Evolutionary conservation across 2,797 vertebrate species (phyloP), one percentile per base, ranked within the genome.

Genomic region (Saxicola maurus): DNA sequence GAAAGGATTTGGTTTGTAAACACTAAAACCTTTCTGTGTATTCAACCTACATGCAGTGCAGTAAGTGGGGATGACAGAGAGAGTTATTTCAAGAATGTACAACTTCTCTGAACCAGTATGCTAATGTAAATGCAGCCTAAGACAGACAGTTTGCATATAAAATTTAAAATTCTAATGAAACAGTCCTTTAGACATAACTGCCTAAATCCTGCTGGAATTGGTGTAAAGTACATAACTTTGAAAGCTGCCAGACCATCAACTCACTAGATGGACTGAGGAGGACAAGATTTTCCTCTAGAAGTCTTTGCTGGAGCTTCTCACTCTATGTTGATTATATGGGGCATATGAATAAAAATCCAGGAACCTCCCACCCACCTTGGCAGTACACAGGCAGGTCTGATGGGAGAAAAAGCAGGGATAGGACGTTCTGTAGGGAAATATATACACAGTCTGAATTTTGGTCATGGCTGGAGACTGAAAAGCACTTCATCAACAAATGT

Each of bases 121-220:
- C 30, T 64, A 86, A 91, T 84, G 51, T 78, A 91, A 91, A 84
- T 51, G 65, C 65, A 92, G 53, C 46, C 65, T 82, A 64, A 89
- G 65, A 88, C 42, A 91, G 80, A 33, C 40, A 76, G 68, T 89
- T 89, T 16, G 27, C 53, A 85, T 73, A 45, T 52, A 84, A 91
- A 86, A 95, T 92, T 86, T 89, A n/a, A 84, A 92, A 82, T 85
- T 87, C 30, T 79, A 87, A 77, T 13, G 16, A 56, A 91, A 82
- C 30, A 60, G 15, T 90, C 53, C 52, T 94, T 83, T 87, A 88
- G 84, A 90, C 53, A 87, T 86, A 82, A 64, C 75, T 94, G 57
- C 65, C 72, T 90, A 46, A 91, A 90, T 77, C 46, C 64, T 79
- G 82, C 80, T 64, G 49, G 60, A 90, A 66, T 18, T 73, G 25